Evolutionary conservation across 2,113 vertebrate species (phyloP).

Genomic region (Sprattus sprattus): DNA sequence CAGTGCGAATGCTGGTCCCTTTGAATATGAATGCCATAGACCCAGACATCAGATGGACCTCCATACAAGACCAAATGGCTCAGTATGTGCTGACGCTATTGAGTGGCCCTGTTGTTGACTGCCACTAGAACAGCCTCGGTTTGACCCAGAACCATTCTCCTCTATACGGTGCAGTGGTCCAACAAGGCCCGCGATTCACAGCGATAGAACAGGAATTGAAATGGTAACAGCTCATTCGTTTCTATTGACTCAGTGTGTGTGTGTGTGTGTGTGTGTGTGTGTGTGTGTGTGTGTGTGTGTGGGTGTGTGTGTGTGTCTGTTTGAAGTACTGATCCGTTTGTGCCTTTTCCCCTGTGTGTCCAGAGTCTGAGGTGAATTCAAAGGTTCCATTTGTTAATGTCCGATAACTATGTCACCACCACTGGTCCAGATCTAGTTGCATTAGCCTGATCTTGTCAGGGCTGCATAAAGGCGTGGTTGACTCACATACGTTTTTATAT

Average conservation of each 20-base stretch:
- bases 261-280: background rate
- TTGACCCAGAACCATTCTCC: constrained; percentile 58
- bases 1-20: background rate
- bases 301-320: background rate
- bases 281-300: background rate
- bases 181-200: background rate
- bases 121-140: constrained; percentile 36
- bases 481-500: background rate
- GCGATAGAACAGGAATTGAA: background rate
- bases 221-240: background rate
- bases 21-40: background rate
- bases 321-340: background rate
- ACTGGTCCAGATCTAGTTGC: background rate
- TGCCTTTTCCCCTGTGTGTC: background rate
- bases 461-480: background rate
- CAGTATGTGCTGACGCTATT: constrained; percentile 48
- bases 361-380: background rate
- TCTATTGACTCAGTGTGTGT: background rate
- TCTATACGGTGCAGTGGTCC: background rate
- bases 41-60: background rate
- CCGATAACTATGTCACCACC: background rate
- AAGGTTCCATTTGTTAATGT: background rate
- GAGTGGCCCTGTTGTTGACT: constrained; percentile 61
- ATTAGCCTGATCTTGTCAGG: background rate
- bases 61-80: constrained; percentile 39